phyloP scores from a whole-genome alignment of 2,113 vertebrate genomes.

The Ictidomys tridecemlineatus region DNA sequence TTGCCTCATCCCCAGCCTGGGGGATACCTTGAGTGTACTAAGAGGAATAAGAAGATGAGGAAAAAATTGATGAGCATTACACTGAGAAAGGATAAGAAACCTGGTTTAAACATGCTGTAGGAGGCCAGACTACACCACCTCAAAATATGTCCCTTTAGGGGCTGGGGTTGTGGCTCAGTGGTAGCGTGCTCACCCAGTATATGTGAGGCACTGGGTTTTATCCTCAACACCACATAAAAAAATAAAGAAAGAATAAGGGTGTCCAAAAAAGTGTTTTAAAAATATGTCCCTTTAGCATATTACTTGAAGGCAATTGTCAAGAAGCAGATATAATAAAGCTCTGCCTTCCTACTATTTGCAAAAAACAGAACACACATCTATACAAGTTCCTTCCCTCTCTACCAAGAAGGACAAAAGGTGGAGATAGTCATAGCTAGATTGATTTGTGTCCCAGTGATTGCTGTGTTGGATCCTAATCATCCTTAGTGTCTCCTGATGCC shows the following conservation, averaged over 20 bases:
- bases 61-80: not conserved
- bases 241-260: too few relatives aligned
- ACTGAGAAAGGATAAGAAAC: not conserved
- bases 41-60: not conserved
- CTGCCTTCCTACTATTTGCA: not conserved
- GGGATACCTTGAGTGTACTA: not conserved
- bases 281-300: not conserved
- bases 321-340: not conserved
- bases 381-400: not conserved
- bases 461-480: not conserved
- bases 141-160: not conserved
- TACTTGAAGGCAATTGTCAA: not conserved
- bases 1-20: not conserved
- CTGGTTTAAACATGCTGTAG: not conserved
- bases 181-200: too few relatives aligned
- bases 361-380: not conserved
- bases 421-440: not conserved
- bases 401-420: not conserved
- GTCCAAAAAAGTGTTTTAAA: not conserved
- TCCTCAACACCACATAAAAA: too few relatives aligned
- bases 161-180: too few relatives aligned
- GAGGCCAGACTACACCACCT: not conserved
- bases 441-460: too few relatives aligned
- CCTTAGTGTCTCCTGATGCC: not conserved
- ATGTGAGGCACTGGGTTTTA: too few relatives aligned